These are phyloP conservation scores for Pachyseris speciosa DNA, from an alignment of 64 coral and sea anemone species.

Conservation along the genomic window DNA sequence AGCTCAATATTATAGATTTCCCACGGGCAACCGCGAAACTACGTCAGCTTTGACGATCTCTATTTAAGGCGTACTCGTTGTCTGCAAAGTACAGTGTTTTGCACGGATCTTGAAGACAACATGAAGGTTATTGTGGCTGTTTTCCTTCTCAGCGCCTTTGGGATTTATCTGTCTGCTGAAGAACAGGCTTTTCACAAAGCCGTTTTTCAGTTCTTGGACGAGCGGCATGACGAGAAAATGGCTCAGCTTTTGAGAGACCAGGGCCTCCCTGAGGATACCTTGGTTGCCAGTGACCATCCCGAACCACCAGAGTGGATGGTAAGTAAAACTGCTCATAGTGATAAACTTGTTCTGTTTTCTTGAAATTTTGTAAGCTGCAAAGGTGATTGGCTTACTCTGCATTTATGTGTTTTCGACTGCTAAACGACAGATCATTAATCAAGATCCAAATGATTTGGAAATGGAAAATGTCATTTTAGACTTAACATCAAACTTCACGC, in stretches of 20 bases:
- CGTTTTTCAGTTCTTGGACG: constrained; percentile 13
- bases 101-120: constrained; percentile 14
- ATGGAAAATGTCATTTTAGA: too few species aligned
- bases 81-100: not conserved
- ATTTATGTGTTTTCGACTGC: too few species aligned
- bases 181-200: constrained; percentile 2
- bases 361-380: too few species aligned
- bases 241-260: not conserved
- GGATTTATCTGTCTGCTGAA: not conserved
- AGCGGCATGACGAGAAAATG: constrained; percentile 32
- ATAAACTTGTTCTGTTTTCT: not conserved
- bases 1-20: not conserved
- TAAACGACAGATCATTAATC: too few species aligned
- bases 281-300: not conserved
- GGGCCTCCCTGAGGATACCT: not conserved
- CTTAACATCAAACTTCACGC: too few species aligned
- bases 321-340: not conserved
- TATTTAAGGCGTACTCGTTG: not conserved
- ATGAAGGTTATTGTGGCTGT: constrained; percentile 24
- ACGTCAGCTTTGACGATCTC: too few species aligned
- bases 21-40: not conserved
- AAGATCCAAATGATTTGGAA: too few species aligned
- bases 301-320: not conserved
- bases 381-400: too few species aligned
- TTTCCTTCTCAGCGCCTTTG: not conserved